Evolutionary conservation across 2,888 invertebrate species (phyloP).

Genomic region (Druceiella hillmani): DNA sequence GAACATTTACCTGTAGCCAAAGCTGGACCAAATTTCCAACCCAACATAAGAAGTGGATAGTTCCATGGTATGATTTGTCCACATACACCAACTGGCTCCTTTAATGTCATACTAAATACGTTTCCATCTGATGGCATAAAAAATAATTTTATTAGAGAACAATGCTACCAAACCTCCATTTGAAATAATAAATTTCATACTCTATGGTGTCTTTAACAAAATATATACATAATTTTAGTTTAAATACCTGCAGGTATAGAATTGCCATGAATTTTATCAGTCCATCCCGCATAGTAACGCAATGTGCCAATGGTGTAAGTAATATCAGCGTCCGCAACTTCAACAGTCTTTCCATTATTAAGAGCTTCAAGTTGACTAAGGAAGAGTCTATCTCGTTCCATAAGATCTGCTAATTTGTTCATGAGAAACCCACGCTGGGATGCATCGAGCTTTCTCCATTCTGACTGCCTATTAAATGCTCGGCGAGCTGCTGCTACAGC

Average conservation of each 20-base stretch:
- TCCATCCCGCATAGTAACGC: slow-evolving; percentile 88
- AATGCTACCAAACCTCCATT: no score
- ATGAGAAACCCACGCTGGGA: slow-evolving; percentile 71
- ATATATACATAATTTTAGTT: slow-evolving; percentile 17
- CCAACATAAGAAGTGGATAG: slow-evolving; percentile 85
- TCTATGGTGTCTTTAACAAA: no score
- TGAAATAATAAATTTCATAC: no score
- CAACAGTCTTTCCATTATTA: slow-evolving; percentile 91
- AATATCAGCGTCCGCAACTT: slow-evolving; percentile 64
- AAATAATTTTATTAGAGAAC: no score
- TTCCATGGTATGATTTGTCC: slow-evolving; percentile 94
- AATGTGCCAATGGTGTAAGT: slow-evolving; percentile 56
- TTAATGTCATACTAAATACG: slow-evolving; percentile 72
- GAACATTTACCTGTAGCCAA: slow-evolving; percentile 51
- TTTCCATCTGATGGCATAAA: slow-evolving; percentile 64
- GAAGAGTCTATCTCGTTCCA: slow-evolving; percentile 67
- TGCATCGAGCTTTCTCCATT: slow-evolving; percentile 80
- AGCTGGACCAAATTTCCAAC: slow-evolving; percentile 87
- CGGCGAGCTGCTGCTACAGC: slow-evolving; percentile 78
- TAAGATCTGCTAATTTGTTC: slow-evolving; percentile 65
- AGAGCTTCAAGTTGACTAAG: slow-evolving; percentile 87
- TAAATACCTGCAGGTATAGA: slow-evolving; percentile 62
- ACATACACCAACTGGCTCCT: slow-evolving; percentile 82
- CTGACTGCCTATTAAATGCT: slow-evolving; percentile 67
- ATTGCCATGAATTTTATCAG: slow-evolving; percentile 79